phyloP scores from a whole-genome alignment of 2,113 vertebrate genomes.

The Clarias gariepinus region DNA sequence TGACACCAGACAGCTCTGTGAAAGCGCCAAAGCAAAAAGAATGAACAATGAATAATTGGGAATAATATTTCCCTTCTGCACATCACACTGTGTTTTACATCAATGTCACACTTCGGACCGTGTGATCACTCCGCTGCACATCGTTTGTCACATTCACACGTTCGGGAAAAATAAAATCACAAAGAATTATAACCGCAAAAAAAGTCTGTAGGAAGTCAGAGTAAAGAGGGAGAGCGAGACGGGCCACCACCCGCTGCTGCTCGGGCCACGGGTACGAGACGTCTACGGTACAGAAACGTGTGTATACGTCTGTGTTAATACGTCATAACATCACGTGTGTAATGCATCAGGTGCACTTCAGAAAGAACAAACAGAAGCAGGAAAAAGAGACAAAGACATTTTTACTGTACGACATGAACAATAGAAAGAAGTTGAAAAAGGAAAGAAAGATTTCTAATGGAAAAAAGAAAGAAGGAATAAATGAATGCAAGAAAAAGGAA shows the following conservation, averaged over 20 bases:
- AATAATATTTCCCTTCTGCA: conserved; percentile 29
- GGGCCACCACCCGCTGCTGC: no score
- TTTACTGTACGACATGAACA: no score
- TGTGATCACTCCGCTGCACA: conserved; percentile 23
- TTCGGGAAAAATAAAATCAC: neutral
- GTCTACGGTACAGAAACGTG: neutral
- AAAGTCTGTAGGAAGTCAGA: no score
- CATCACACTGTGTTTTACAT: conserved; percentile 28
- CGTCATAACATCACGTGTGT: neutral
- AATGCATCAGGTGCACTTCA: no score
- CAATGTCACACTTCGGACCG: conserved; percentile 11
- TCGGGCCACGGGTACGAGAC: neutral
- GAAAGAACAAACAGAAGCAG: no score
- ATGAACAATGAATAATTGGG: conserved; percentile 15
- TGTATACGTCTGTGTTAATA: neutral
- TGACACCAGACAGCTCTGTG: conserved; percentile 56
- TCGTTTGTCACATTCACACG: conserved; percentile 9
- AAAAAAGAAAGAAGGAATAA: no score
- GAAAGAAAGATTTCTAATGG: no score
- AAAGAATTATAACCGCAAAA: neutral
- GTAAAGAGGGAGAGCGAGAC: neutral
- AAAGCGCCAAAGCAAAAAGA: conserved; percentile 34
- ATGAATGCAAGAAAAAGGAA: no score
- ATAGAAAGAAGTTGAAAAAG: no score
- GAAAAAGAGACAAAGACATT: no score